Evolutionary conservation across 1,140 invertebrate genomes (phyloP), one percentile per base, ranked within the genome.

Genomic region (Harpegnathos saltator): DNA sequence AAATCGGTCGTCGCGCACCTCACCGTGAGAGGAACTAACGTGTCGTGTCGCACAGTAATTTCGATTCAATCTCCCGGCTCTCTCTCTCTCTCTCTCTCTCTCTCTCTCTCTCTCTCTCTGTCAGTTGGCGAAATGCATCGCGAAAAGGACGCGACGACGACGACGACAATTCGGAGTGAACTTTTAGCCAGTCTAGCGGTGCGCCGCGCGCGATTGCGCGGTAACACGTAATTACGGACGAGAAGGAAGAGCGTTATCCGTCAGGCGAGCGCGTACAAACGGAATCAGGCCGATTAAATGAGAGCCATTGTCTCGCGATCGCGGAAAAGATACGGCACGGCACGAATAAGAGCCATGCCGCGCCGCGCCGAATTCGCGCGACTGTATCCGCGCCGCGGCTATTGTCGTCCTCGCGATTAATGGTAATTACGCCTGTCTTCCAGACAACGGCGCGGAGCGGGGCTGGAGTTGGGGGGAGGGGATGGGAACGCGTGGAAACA

Each of bases 221-320:
- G 29, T 29, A n/a, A 29, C 52, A n/a, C 38, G 24, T 69, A 85
- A 85, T 78, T 50, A 85, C 15, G 59, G 22, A 29, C 15, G 26
- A 3, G 75, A 33, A 85, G 78, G 85, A 85, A 86, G 69, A 65
- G 65, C 52, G 85, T 86, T 86, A 86, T 86, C 78, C 54, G 17
- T 33, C n/a, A 2, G 22, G 50, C 38, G 65, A 61, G 75, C 29
- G 33, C 29, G 54, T 52, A 44, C 38, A 85, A 84, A 86, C 85
- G 24, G 58, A 68, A 3, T 52, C 75, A 19, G 14, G 15, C 19
- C 50, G 83, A 86, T 82, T 85, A 85, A 77, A 74, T 48, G 61
- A 58, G 52, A 44, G 3, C 85, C 50, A 86, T 86, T 86, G 84
- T 85, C 78, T 85, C 75, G 33, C 48, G 54, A 85, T 85, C 50